These are phyloP conservation scores for Ceraclea dissimilis DNA, from an alignment of 2,888 invertebrate genomes.

Conservation along the genomic window DNA sequence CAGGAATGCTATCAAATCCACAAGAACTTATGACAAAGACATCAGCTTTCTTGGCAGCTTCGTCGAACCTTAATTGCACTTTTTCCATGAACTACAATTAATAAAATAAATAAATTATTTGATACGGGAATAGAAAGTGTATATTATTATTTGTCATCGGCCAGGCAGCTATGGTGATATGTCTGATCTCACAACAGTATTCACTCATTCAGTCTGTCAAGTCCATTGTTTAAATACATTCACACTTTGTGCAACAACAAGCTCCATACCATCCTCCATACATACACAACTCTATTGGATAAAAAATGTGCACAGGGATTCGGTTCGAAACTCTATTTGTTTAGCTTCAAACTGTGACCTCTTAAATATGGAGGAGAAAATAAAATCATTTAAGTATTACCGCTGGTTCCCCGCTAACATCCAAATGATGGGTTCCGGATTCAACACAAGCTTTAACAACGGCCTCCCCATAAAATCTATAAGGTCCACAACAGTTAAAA, in stretches of 20 bases:
- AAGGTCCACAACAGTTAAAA: conserved; percentile 91
- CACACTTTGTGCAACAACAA: too few species aligned
- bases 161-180: background rate
- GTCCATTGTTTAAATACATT: too few species aligned
- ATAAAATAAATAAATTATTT: background rate
- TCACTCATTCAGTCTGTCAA: too few species aligned
- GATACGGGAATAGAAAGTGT: background rate
- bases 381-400: conserved; percentile 37
- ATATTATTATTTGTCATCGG: background rate
- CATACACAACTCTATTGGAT: too few species aligned
- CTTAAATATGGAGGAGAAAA: background rate
- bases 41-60: conserved; percentile 64
- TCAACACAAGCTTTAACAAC: conserved; percentile 85
- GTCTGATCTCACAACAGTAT: too few species aligned
- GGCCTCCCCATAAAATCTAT: conserved; percentile 77
- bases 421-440: conserved; percentile 77
- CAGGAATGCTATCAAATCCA: conserved; percentile 89
- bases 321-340: too few species aligned
- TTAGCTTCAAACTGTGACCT: too few species aligned
- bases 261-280: too few species aligned
- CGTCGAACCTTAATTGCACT: conserved; percentile 75
- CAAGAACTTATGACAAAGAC: conserved; percentile 84
- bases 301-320: too few species aligned
- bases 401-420: conserved; percentile 88
- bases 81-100: conserved; percentile 65